Evolutionary conservation across 2,113 vertebrate species (phyloP).

Genomic region (Hemiscyllium ocellatum): DNA sequence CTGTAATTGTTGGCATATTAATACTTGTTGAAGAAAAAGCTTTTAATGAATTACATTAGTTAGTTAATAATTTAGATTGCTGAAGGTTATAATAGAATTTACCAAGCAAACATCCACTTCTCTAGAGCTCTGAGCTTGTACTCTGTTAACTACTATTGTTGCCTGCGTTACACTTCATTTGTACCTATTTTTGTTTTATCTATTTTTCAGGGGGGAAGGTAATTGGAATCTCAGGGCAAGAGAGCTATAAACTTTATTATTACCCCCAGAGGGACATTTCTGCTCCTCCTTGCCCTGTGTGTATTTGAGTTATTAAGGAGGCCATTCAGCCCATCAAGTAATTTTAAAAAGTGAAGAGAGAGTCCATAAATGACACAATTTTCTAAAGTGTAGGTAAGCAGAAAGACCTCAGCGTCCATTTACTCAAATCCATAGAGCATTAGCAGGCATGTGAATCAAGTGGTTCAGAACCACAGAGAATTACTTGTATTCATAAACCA

Average conservation of each 20-base stretch:
- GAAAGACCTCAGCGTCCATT: background rate
- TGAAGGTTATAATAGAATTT: background rate
- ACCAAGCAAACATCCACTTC: background rate
- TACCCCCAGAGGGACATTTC: background rate
- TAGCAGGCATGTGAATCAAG: background rate
- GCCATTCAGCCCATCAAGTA: background rate
- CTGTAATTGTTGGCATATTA: background rate
- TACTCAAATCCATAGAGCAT: background rate
- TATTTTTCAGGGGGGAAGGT: background rate
- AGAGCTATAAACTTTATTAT: background rate
- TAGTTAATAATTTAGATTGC: background rate
- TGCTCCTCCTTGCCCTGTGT: background rate
- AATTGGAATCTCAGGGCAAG: background rate
- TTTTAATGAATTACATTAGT: background rate
- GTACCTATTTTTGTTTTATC: background rate
- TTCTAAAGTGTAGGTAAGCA: background rate
- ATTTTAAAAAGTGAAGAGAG: background rate
- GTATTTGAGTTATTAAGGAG: background rate
- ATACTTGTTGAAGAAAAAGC: background rate
- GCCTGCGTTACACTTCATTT: background rate
- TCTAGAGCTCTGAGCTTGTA: background rate
- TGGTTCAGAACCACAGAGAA: background rate
- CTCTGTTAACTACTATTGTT: background rate
- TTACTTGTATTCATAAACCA: background rate
- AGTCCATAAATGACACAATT: background rate